Evolutionary conservation across 2,797 vertebrate species (phyloP).

Genomic region (Botia kubotai): DNA sequence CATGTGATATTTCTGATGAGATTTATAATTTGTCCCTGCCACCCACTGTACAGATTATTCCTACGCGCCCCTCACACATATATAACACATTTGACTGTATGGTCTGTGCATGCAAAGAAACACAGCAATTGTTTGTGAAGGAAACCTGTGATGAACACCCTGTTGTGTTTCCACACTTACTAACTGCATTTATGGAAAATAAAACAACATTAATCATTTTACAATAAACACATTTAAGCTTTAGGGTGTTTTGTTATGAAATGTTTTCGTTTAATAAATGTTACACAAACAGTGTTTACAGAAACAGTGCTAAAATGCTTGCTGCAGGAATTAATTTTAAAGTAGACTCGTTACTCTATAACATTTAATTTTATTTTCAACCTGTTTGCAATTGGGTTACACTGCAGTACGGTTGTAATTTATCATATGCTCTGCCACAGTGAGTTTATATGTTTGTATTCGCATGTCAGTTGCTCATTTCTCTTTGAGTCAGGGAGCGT

Average conservation of each 20-base stretch:
- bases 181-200: constrained; percentile 24
- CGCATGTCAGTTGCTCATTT: constrained; percentile 38
- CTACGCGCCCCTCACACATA: not conserved
- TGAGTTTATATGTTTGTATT: constrained; percentile 22
- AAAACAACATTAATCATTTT: constrained; percentile 22
- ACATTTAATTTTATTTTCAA: not conserved
- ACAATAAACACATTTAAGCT: constrained; percentile 26
- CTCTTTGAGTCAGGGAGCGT: constrained; percentile 11
- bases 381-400: not conserved
- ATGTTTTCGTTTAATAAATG: constrained; percentile 30
- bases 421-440: constrained; percentile 9
- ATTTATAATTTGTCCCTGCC: constrained; percentile 8
- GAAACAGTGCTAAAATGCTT: not conserved
- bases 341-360: not conserved
- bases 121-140: not conserved
- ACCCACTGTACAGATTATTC: constrained; percentile 8
- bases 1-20: constrained; percentile 1
- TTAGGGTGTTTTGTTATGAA: constrained; percentile 31
- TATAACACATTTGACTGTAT: constrained; percentile 9
- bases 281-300: constrained; percentile 21
- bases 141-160: constrained; percentile 7
- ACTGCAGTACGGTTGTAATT: not conserved
- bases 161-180: constrained; percentile 26
- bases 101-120: not conserved
- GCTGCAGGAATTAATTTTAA: not conserved